phyloP scores from a whole-genome alignment of 2,888 invertebrate genomes.

The Diabrotica balteata region DNA sequence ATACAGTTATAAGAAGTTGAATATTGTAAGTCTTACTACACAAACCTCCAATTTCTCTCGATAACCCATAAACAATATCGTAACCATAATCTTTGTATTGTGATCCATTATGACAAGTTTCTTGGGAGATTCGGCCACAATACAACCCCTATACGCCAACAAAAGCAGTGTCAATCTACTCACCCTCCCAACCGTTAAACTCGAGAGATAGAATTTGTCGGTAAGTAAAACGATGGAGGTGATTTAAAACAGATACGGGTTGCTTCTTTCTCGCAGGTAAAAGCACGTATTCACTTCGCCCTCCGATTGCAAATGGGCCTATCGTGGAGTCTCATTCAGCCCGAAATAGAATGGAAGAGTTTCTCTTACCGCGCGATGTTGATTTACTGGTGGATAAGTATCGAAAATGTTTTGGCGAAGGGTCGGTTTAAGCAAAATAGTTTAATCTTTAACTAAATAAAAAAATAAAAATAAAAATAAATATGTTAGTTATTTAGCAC shows the following conservation, averaged over 20 bases:
- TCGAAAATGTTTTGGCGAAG: not conserved
- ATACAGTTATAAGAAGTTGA: not conserved
- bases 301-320: constrained; percentile 9
- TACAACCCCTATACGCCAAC: too few species aligned
- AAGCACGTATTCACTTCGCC: constrained; percentile 7
- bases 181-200: not conserved
- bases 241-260: constrained; percentile 7
- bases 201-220: constrained; percentile 2
- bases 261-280: not conserved
- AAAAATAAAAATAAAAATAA: too few species aligned
- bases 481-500: too few species aligned
- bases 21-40: not conserved
- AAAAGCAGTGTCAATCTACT: not conserved
- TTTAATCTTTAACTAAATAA: too few species aligned
- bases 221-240: constrained; percentile 1
- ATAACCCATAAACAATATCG: too few species aligned
- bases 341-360: constrained; percentile 5
- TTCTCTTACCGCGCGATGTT: constrained; percentile 3
- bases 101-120: too few species aligned
- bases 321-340: constrained; percentile 14
- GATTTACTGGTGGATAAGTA: constrained; percentile 15
- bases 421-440: not conserved
- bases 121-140: too few species aligned
- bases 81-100: too few species aligned
- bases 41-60: not conserved